Evolutionary conservation across 1,140 invertebrate species (phyloP).

Genomic region (Bombus superbus): DNA sequence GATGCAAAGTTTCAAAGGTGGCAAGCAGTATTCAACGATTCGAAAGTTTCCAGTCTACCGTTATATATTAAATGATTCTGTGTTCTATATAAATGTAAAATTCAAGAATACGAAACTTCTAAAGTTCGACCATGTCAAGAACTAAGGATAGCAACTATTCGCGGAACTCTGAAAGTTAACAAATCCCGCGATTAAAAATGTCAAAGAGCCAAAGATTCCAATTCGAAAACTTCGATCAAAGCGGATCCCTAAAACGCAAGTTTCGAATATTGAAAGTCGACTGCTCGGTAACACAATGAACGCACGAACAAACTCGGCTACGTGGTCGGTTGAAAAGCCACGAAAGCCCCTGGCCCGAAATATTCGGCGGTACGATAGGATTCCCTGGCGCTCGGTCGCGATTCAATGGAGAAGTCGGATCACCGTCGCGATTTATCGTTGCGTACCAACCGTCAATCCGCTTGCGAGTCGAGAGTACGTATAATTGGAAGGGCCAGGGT

Average conservation of each 20-base stretch:
- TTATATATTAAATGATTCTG: too few relatives aligned
- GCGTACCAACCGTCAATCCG: conserved; percentile 23
- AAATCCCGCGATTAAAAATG: not conserved
- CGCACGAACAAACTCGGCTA: not conserved
- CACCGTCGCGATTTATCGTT: conserved; percentile 35
- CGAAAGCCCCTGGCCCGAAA: not conserved
- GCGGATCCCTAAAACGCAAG: not conserved
- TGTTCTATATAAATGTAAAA: too few relatives aligned
- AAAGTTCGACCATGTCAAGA: too few relatives aligned
- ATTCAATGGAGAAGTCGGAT: conserved; percentile 33
- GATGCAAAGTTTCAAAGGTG: too few relatives aligned
- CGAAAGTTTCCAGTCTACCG: too few relatives aligned
- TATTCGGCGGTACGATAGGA: conserved; percentile 5
- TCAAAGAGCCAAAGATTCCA: not conserved
- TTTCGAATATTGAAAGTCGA: not conserved
- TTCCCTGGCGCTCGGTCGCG: not conserved
- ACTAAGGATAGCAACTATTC: too few relatives aligned
- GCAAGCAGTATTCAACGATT: too few relatives aligned
- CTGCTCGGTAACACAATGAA: not conserved
- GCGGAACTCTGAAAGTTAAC: too few relatives aligned
- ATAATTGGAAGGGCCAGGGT: conserved; percentile 72
- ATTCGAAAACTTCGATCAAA: not conserved
- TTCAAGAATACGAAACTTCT: not conserved
- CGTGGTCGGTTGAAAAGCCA: conserved; percentile 1
- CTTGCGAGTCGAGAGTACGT: conserved; percentile 41